Evolutionary conservation across 2,888 invertebrate species (phyloP), one percentile per base, ranked within the genome.

Genomic region (Tuta absoluta): DNA sequence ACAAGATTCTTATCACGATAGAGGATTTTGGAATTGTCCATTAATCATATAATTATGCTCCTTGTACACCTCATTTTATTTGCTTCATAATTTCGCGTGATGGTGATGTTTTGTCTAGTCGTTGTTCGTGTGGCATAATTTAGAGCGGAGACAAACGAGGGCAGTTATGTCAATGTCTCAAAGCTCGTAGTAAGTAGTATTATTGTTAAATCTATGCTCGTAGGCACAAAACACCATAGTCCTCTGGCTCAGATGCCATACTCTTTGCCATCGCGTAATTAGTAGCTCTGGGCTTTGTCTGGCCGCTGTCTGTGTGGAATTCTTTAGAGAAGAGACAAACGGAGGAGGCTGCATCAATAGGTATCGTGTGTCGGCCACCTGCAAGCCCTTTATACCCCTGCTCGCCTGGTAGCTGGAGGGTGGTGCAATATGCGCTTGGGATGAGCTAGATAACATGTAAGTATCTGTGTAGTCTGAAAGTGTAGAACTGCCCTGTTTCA

Each of bases 321-420:
- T 85, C 91, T 84, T 86, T 91, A 10, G 33, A 88, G 73, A 75
- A 74, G 81, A 87, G 87, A 89, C 85, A 90, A 87, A 84, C 80
- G 84, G 83, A 83, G 81, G 79, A 80, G 78, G 81, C 84, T 77
- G 74, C 74, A 82, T 88, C 89, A 89, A 89, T 89, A 78, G 86
- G 80, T 89, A 89, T 91, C 91, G 88, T 86, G 84, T 91, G 74
- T 89, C 91, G 87, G 89, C 91, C 91, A 91, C 91, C 91, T 91
- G 91, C 86, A 80, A 80, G 79, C 75, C 72, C 71, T 77, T 76
- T 78, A 77, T 75, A 67, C 73, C 49, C 19, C 49, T 51, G 49
- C 33, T 21, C 59, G 38, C 23, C 56, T 56, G 38, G 17, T 28
- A 51, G 19, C 19, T 23, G 24, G 56, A 21, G 57, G 17, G 57